phyloP scores from a whole-genome alignment of 2,888 invertebrate species.

The Thumatha senex region DNA sequence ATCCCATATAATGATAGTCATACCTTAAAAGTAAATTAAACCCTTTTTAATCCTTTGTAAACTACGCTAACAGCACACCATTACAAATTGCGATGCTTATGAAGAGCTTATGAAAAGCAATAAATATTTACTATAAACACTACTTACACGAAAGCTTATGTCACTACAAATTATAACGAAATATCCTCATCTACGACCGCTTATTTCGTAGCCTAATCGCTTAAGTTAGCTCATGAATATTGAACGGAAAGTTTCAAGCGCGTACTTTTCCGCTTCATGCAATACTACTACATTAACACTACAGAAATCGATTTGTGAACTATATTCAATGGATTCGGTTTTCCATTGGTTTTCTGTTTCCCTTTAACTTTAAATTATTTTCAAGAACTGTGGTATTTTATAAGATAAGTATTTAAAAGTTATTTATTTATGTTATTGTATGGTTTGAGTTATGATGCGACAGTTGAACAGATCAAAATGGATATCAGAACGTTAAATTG shows the following conservation, averaged over 20 bases:
- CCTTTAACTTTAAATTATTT: no score
- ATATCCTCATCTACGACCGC: conserved; percentile 33
- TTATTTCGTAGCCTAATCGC: conserved; percentile 48
- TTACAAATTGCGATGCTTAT: neutral
- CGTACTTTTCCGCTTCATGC: conserved; percentile 50
- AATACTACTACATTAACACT: conserved; percentile 55
- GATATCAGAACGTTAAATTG: no score
- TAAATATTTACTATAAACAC: neutral
- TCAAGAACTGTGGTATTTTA: no score
- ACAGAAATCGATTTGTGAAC: conserved; percentile 57
- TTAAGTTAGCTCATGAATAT: conserved; percentile 75
- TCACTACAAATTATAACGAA: conserved; percentile 16
- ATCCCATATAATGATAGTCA: no score
- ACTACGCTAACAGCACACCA: neutral
- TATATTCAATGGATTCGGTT: conserved; percentile 50
- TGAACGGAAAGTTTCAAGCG: conserved; percentile 52
- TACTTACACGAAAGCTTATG: neutral
- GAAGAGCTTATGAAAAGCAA: no score
- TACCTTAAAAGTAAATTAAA: neutral
- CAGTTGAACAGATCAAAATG: no score
- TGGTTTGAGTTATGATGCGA: no score
- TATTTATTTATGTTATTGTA: no score
- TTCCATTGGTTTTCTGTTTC: no score
- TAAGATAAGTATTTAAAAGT: no score
- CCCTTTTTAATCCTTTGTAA: neutral